Evolutionary conservation across 2,888 invertebrate species (phyloP), one percentile per base, ranked within the genome.

Genomic region (Sarcophaga carnaria): DNA sequence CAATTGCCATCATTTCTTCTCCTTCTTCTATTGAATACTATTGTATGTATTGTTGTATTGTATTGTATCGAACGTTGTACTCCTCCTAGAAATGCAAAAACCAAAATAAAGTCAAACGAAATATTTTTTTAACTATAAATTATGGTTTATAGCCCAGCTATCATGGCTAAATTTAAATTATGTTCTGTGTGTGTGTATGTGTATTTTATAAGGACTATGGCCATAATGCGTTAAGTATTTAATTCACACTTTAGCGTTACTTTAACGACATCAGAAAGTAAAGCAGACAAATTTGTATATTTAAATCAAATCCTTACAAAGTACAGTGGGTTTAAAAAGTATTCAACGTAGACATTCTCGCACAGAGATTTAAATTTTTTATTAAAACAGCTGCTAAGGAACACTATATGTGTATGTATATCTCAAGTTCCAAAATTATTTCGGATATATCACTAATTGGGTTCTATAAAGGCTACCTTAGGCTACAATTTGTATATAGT

Each of bases 211-310:
- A 76, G 54, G 66, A 80, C 54, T 54, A 54, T 17, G 54, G 17
- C 54, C 17, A 1, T 71, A 70, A 76, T 71, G 66, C 76, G 66
- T 80, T 75, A 84, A 80, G 66, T 71, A 76, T 76, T 49, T 71
- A 84, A 80, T 84, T 84, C 37, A 70, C 75, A 79, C 75, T 75
- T 79, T 64, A 27, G 70, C 67, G 0, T 79, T 54, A 37, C 25
- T 72, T 67, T 60, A 54, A 70, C 11, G 49, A 20, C 17, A 64
- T 20, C 54, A 70, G 54, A 63, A 76, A 63, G 12, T 27, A 20
- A 49, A 59, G 70, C n/a, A 82, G 64, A 59, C 37, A 70, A 63
- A 63, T 59, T 81, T 54, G 70, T 59, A 45, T 10, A 37, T 37
- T 37, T 37, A 70, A 71, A 27, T 11, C 25, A 45, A 63, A 70